These are phyloP conservation scores for Phorcus lineatus DNA, from an alignment of 2,888 invertebrate genomes.

Conservation along the genomic window DNA sequence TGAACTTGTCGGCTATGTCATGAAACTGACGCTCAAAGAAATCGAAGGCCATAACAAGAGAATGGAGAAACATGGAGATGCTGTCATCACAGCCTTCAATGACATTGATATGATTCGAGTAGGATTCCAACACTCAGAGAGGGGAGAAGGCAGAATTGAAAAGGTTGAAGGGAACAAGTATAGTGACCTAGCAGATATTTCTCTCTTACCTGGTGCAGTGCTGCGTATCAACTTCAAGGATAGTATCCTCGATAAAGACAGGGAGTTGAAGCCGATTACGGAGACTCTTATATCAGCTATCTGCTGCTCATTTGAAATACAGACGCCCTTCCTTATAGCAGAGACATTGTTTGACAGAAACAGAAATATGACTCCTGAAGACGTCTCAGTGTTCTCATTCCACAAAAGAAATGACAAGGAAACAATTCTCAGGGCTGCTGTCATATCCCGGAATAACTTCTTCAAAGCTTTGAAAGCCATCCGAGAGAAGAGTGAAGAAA, in stretches of 20 bases:
- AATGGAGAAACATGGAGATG: background rate
- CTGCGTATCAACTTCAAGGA: slow-evolving; percentile 15
- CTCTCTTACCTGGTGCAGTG: background rate
- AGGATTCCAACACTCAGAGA: background rate
- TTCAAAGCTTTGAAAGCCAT: background rate
- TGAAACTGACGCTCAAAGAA: background rate
- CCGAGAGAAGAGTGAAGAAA: background rate
- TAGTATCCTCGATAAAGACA: background rate
- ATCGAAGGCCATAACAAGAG: background rate
- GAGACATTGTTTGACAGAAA: background rate
- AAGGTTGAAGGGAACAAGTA: background rate
- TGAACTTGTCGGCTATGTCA: background rate
- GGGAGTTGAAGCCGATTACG: background rate
- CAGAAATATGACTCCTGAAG: background rate
- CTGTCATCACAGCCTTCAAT: background rate
- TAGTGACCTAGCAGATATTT: slow-evolving; percentile 13
- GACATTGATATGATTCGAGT: background rate
- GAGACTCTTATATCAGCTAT: slow-evolving; percentile 12
- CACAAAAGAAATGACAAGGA: background rate
- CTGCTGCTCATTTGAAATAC: slow-evolving; percentile 7
- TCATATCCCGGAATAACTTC: background rate
- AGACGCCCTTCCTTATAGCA: background rate
- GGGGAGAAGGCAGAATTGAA: background rate
- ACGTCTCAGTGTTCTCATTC: background rate
- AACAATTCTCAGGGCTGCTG: background rate